Base-by-base conservation (phyloP, 2,113 vertebrate genomes). In the Callaeas wilsoni region DNA sequence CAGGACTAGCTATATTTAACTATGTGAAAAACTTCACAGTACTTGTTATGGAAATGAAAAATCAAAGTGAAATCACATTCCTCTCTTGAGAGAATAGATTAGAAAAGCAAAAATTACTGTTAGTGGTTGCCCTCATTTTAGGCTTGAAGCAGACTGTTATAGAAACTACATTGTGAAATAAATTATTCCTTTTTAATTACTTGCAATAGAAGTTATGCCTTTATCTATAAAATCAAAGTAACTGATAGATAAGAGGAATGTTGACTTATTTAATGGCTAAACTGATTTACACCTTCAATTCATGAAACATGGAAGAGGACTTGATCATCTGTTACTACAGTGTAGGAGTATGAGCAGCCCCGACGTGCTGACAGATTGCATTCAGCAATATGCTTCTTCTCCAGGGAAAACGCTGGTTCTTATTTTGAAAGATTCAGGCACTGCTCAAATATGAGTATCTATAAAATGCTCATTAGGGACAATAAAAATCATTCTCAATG, bases 181-280 rank as follows among this genome's bases (percentile, higher is more conserved):
- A 97, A 96, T 97, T 96, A 96, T 95, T 97, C 96, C 73, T 95
- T 96, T 96, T 96, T 96, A 97, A 96, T 97, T 96, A 96, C 68
- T 52, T 62, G 84, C 83, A 93, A 62, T 84, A 91, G 93, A 92
- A 94, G 95, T 94, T 94, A 92, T 42, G 95, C 93, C 93, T 95
- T 97, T 96, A 96, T 96, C 87, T 95, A 92, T 88, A 93, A 97
- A 94, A 96, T 97, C 96, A 96, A 96, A 96, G 90, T 71, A 92
- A 84, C 92, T 69, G 80, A 76, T 92, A 95, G 94, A 97, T 92
- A 89, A 96, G 95, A 95, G 62, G 80, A 52, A 52, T 79, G 83
- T 96, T 97, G 94, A 92, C 90, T 92, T 96, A 87, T 76, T 93
- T 95, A 95, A 93, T 75, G 92, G 94, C 55, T 96, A 94, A 96